These are phyloP conservation scores for Pagetopsis macropterus DNA, from an alignment of 2,797 vertebrate genomes.

Conservation along the genomic window DNA sequence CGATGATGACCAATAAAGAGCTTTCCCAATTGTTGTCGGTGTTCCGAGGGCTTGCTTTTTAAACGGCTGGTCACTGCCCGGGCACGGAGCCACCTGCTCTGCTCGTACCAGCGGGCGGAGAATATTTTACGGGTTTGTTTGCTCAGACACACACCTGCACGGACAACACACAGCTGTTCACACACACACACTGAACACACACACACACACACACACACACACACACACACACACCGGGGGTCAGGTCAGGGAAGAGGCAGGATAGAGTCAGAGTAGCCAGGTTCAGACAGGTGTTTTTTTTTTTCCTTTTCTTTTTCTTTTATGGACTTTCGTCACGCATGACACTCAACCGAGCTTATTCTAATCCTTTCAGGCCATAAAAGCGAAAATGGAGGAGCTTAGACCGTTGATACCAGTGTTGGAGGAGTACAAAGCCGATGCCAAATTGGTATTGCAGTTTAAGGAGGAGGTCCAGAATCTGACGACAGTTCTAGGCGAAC, in stretches of 20 bases:
- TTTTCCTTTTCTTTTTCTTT: constrained; percentile 52
- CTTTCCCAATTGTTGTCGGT: constrained; percentile 98
- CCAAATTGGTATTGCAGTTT: constrained; percentile 99
- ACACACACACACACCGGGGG: constrained; percentile 41
- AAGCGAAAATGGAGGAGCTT: constrained; percentile 99
- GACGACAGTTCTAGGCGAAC: constrained; percentile 98
- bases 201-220: constrained; percentile 43
- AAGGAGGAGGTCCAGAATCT: constrained; percentile 99
- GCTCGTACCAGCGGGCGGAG: constrained; percentile 69
- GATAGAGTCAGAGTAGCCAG: constrained; percentile 85
- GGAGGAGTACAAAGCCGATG: constrained; percentile 99
- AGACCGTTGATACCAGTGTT: constrained; percentile 99
- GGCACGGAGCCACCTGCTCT: constrained; percentile 68
- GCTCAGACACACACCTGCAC: constrained; percentile 71
- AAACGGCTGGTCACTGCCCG: constrained; percentile 77
- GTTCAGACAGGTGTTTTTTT: constrained; percentile 76
- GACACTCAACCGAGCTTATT: constrained; percentile 98
- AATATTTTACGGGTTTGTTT: constrained; percentile 67
- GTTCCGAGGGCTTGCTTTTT: constrained; percentile 95
- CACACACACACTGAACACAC: constrained; percentile 55
- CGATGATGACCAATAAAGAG: constrained; percentile 99
- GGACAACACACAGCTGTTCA: constrained; percentile 52
- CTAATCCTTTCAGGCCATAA: constrained; percentile 97
- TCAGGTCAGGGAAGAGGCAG: constrained; percentile 75
- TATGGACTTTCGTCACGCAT: constrained; percentile 83